Percentiles rank a stretch among this genome's conserved stretches.
phyloP scores from a whole-genome alignment of 2,888 invertebrate genomes.

The Volucella zonaria region DNA sequence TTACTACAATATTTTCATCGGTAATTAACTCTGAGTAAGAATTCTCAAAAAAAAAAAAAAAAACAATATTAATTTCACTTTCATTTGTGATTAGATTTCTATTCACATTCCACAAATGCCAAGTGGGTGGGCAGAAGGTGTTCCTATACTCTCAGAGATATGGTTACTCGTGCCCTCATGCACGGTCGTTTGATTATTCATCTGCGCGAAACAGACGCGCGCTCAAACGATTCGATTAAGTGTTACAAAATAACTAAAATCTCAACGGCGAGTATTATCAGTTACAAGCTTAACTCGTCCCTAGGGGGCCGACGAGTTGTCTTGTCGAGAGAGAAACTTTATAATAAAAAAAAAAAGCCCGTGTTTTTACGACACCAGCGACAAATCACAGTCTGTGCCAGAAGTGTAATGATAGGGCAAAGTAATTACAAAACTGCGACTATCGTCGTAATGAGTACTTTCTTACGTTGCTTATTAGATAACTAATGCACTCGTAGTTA shows the following conservation, averaged over 20 bases:
- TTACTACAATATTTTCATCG: conserved; percentile 14
- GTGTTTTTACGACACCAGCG: not conserved
- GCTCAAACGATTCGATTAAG: conserved; percentile 52
- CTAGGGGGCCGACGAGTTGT: not conserved
- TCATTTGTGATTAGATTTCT: conserved; percentile 57
- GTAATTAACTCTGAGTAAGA: conserved; percentile 47
- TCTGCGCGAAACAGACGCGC: conserved; percentile 30
- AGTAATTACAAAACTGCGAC: not conserved
- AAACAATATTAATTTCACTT: conserved; percentile 55
- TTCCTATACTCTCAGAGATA: not conserved
- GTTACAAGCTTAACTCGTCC: conserved; percentile 11
- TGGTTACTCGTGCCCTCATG: conserved; percentile 10
- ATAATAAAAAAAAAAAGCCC: conserved; percentile 1
- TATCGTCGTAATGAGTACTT: not conserved
- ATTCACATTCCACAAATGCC: conserved; percentile 16
- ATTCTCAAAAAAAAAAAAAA: conserved; percentile 14
- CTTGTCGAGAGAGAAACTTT: not conserved
- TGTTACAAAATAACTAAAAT: conserved; percentile 48
- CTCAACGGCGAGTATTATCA: conserved; percentile 10
- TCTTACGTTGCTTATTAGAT: too few relatives aligned
- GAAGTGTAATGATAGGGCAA: not conserved
- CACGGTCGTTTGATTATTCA: conserved; percentile 23
- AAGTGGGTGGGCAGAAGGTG: not conserved
- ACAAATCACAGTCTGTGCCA: conserved; percentile 3
- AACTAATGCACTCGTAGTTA: too few relatives aligned